Base-by-base conservation (phyloP, 92 coral and sea anemone genomes). In the Phenganax marumi region DNA sequence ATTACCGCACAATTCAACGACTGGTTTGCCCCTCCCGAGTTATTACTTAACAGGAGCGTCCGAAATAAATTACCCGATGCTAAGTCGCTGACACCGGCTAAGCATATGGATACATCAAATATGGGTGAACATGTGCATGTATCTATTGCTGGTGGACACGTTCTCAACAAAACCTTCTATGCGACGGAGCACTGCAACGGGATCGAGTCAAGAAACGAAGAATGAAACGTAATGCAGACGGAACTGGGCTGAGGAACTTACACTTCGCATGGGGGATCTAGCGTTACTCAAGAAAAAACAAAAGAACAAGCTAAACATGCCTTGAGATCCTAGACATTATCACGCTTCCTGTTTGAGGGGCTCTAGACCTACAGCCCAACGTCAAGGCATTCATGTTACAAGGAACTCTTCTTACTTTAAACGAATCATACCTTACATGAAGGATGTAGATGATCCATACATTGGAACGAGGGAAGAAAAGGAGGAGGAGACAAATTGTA, bases 51-150 rank as follows among this genome's bases (percentile, higher is more conserved):
- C 62, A 65, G 82, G 19, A 53, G 21, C 21, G 64, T 60, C 69
- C 33, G 70, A 16, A 49, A 24, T 25, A 77, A 80, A 80, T 74
- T 80, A 9, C 84, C 76, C 3, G 63, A 56, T 56, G 21, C 7
- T 19, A 13, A 56, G 3, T 8, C 63, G 3, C 63, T 56, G 63
- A 56, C 2, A 56, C 63, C 63, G 8, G 63, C 1, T 2, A 19
- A 8, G 21, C 63, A 56, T 5, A 5, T 5, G 8, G 63, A 14
- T 56, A 56, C 16, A 19, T 14, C 17, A 56, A 56, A 8, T 56
- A 19, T 13, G 21, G 63, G 7, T 13, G 21, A 56, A 14, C 63
- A 56, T 56, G 17, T 56, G 63, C 17, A 56, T 8, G 63, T 13
- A 13, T 19, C 63, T 56, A 14, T 1, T 13, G 63, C 63, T 13